Base-by-base conservation (phyloP, 2,888 invertebrate species). In the Macaria liturata region DNA sequence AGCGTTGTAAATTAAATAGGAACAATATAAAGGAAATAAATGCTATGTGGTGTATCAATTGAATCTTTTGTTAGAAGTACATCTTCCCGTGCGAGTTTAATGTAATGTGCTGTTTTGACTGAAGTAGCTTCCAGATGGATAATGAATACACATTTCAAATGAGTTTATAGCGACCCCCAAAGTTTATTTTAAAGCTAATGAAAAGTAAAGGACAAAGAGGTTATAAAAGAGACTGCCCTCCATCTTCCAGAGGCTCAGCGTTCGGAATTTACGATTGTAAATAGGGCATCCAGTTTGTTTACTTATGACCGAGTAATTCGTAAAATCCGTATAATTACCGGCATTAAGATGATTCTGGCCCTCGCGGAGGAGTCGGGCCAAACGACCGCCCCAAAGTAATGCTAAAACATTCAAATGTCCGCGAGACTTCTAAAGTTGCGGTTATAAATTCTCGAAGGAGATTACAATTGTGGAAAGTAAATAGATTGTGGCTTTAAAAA, bases 301-400 rank as follows among this genome's bases (percentile, higher is more conserved):
- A 90, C 88, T 90, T 89, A 90, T 89, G 88, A 87, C 81, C 86
- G 85, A 91, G 89, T 90, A 91, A 91, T 91, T 91, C 91, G 80
- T 65, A 70, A 84, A 91, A 91, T 91, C 91, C 85, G 88, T 91
- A 91, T 92, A 92, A 92, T 92, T 92, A 91, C 91, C 71, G 79
- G 91, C 82, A 92, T 92, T 91, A 91, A 88, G 91, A 92, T 91
- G 91, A 92, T 86, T 86, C 90, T 74, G 74, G 51, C 80, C 84
- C 84, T 73, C 80, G 70, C 76, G 52, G 30, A 42, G 37, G 30
- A 54, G 59, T 57, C 54, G 58, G 59, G 34, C 76, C 81, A 75
- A 75, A 80, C 74, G 76, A 71, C 77, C 75, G 77, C 83, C 80
- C 83, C 83, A 52, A 87, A 87, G 83, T 86, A 84, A 87, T 86